phyloP scores from a whole-genome alignment of 2,113 vertebrate species.

The Python bivittatus region DNA sequence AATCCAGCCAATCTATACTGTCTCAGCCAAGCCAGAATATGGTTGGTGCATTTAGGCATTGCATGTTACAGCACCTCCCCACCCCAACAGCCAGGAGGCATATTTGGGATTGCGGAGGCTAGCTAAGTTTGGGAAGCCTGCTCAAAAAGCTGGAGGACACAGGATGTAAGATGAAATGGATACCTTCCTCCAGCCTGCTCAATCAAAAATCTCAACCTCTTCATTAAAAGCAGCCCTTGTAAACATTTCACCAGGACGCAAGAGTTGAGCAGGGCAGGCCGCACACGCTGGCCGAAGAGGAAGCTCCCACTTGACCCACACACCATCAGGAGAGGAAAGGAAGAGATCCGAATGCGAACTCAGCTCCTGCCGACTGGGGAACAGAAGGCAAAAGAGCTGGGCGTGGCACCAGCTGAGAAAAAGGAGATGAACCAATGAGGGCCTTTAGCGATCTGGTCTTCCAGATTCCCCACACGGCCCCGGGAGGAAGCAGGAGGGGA shows the following conservation, averaged over 20 bases:
- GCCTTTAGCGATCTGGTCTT: background rate
- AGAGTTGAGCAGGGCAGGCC: too few relatives aligned
- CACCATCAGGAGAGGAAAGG: too few relatives aligned
- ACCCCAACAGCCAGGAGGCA: too few relatives aligned
- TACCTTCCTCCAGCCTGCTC: background rate
- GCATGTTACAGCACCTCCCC: background rate
- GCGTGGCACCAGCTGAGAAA: background rate
- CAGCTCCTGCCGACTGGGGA: fast-evolving
- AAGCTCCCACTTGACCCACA: background rate
- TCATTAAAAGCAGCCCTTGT: too few relatives aligned
- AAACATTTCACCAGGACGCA: background rate
- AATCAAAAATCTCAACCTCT: background rate
- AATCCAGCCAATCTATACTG: background rate
- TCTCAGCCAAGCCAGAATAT: background rate
- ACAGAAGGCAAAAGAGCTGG: background rate
- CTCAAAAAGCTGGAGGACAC: background rate
- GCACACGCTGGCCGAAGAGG: too few relatives aligned
- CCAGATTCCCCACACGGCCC: background rate
- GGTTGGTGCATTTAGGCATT: background rate
- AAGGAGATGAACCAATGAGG: background rate
- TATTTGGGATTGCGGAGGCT: background rate
- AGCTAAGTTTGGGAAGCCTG: background rate
- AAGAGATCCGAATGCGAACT: background rate
- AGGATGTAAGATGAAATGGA: too few relatives aligned
- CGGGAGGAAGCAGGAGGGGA: background rate